Base-by-base conservation (phyloP, 1,140 invertebrate genomes). In the Leptinotarsa defecta region DNA sequence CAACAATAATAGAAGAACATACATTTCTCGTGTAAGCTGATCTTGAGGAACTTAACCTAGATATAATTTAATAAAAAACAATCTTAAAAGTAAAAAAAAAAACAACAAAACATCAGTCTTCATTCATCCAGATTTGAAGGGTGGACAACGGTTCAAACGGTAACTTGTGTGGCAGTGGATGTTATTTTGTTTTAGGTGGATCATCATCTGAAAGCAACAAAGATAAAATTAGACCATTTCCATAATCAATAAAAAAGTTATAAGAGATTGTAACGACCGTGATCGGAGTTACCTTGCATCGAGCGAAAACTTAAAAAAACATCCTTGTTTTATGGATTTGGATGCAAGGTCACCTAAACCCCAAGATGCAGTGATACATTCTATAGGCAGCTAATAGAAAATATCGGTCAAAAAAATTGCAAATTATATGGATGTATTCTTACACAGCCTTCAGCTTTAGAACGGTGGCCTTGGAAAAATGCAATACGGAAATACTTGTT, bases 81-180 rank as follows among this genome's bases (percentile, higher is more conserved):
- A 78, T 79, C 77, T 80, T 74, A 81, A 81, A 81, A 81, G 76
- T 81, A 82, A 82, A 80, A 82, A 27, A 27, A 83, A 73, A 83
- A 84, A 80, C 77, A 81, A 83, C 81, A 83, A 83, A 77, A 80
- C 80, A 82, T 84, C 83, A 84, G 83, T 84, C 83, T 84, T 84
- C 78, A 80, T 79, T 77, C 79, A 81, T 82, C 81, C 82, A 81
- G 63, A 76, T 77, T 78, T 77, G 79, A 76, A 76, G 63, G 71
- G 71, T 65, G 71, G 69, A 71, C 69, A 71, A 71, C 34, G 27
- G 48, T 22, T 24, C 43, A 61, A 73, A 73, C 82, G 83, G 83
- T 84, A 84, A 84, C 83, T 84, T 79, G 77, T 77, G 83, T 83
- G 83, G 83, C 83, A 84, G 83, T 84, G 83, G 71, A 65, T 73